phyloP scores from a whole-genome alignment of 23 tunicate genomes.

The Ciona savignyi region DNA sequence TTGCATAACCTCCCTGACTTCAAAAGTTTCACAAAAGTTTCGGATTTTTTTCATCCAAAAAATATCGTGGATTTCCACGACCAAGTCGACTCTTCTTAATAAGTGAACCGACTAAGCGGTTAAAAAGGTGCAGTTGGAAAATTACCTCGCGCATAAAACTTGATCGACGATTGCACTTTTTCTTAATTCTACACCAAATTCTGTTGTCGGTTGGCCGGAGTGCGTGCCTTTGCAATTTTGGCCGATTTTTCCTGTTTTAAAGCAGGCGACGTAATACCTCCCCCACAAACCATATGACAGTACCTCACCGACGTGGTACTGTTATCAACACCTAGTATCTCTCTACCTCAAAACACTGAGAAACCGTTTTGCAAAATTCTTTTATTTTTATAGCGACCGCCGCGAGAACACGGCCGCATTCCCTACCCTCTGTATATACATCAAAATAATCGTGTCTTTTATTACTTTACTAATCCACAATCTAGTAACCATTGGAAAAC shows the following conservation, averaged over 20 bases:
- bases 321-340: neutral
- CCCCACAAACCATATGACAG: neutral
- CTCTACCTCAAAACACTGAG: neutral
- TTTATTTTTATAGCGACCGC: neutral
- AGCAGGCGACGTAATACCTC: neutral
- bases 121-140: neutral
- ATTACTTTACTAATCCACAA: neutral
- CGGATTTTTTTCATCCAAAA: neutral
- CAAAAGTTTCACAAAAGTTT: too few relatives aligned
- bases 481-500: neutral
- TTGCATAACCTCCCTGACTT: neutral
- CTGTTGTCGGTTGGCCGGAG: neutral
- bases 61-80: too few relatives aligned
- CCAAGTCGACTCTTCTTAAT: too few relatives aligned
- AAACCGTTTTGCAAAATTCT: neutral
- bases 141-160: neutral
- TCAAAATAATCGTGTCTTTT: neutral
- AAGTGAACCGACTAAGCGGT: too few relatives aligned
- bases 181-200: neutral
- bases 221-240: neutral
- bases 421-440: neutral
- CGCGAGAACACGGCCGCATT: neutral
- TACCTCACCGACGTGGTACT: neutral
- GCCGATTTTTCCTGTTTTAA: too few relatives aligned
- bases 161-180: neutral